Evolutionary conservation across 2,797 vertebrate species (phyloP).

Genomic region (Atherinosoma microstoma): DNA sequence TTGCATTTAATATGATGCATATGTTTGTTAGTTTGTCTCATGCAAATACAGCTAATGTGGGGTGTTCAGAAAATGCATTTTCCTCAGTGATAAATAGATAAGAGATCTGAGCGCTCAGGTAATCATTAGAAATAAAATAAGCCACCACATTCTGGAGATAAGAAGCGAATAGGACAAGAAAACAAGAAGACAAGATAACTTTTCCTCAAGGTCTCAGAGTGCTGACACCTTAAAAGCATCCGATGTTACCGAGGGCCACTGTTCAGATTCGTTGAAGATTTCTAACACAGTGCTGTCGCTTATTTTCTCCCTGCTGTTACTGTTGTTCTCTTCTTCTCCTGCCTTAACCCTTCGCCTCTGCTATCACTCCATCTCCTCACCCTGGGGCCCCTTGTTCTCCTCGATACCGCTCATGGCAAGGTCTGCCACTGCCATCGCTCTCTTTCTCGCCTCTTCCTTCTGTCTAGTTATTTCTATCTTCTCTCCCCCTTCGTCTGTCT

Average conservation of each 20-base stretch:
- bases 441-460: conserved; percentile 48
- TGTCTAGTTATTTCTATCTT: conserved; percentile 67
- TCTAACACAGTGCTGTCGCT: conserved; percentile 28
- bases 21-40: conserved; percentile 3
- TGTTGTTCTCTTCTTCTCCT: conserved; percentile 40
- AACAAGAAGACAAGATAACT: background rate
- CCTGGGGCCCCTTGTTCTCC: conserved; percentile 50
- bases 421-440: conserved; percentile 18
- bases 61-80: background rate
- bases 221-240: conserved; percentile 16
- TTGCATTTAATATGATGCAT: conserved; percentile 23
- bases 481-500: conserved; percentile 58
- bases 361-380: conserved; percentile 37
- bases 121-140: background rate
- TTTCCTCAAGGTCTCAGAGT: background rate
- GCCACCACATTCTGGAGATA: background rate
- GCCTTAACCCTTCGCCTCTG: conserved; percentile 40
- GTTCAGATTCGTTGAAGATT: conserved; percentile 51
- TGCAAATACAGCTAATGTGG: background rate
- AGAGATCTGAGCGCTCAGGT: background rate
- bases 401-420: conserved; percentile 24
- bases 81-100: conserved; percentile 2
- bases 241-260: conserved; percentile 23
- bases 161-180: too few species aligned
- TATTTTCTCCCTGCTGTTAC: conserved; percentile 13